Evolutionary conservation across 1,140 invertebrate species (phyloP).

Genomic region (Drosophila auraria): DNA sequence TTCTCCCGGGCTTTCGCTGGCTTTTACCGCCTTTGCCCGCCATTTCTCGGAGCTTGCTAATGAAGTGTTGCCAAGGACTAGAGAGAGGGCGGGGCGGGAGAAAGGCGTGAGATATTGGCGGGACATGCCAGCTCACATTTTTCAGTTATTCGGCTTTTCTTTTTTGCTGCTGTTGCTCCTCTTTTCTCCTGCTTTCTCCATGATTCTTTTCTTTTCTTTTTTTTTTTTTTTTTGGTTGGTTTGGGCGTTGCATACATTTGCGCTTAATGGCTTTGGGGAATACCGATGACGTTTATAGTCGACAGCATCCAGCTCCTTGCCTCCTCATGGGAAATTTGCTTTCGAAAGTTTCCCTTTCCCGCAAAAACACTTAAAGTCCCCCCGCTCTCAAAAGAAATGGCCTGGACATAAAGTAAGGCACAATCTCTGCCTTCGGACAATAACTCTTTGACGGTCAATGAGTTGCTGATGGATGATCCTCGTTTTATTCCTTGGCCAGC

Average conservation of each 20-base stretch:
- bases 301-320: constrained; percentile 50
- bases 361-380: constrained; percentile 64
- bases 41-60: constrained; percentile 63
- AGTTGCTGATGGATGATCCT: constrained; percentile 65
- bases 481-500: constrained; percentile 14
- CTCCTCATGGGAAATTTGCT: constrained; percentile 80
- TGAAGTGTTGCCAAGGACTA: constrained; percentile 76
- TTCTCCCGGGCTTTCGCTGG: constrained; percentile 8
- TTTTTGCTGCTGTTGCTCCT: not conserved
- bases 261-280: constrained; percentile 83
- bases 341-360: constrained; percentile 58
- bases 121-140: constrained; percentile 68
- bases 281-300: constrained; percentile 82
- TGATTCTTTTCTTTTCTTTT: not conserved
- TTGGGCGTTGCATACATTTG: constrained; percentile 79
- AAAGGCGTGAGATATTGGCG: constrained; percentile 35
- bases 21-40: not conserved
- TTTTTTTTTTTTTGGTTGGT: constrained; percentile 34
- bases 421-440: constrained; percentile 54
- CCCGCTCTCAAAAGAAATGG: constrained; percentile 22
- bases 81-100: not conserved
- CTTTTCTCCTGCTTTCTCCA: constrained; percentile 17
- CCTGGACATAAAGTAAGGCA: constrained; percentile 20
- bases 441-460: constrained; percentile 70
- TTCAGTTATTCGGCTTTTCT: constrained; percentile 66